A percentile compares a stretch with the other conserved stretches of the same genome.
These are phyloP conservation scores for Acrossocheilus fasciatus DNA, from an alignment of 2,797 vertebrate genomes.

Conservation along the genomic window DNA sequence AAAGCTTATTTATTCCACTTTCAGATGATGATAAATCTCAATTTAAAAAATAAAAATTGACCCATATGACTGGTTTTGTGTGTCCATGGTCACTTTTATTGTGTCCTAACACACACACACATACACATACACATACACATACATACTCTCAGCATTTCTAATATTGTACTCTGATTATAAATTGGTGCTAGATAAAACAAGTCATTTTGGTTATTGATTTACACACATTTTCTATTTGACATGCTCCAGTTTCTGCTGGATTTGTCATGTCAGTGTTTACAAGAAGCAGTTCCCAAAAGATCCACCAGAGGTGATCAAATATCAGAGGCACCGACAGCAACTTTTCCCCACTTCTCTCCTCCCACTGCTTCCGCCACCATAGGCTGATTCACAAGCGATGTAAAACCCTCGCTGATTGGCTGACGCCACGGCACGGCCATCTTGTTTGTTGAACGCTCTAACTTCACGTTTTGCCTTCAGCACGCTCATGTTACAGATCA, in stretches of 20 bases:
- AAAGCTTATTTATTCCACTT: background rate
- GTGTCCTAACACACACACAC: background rate
- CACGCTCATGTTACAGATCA: too few species aligned
- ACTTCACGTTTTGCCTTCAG: constrained; percentile 38
- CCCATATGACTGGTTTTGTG: too few species aligned
- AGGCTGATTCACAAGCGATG: constrained; percentile 68
- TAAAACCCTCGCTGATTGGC: constrained; percentile 80
- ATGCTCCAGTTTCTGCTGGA: background rate
- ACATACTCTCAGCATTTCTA: background rate
- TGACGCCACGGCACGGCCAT: constrained; percentile 78
- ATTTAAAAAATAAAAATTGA: too few species aligned
- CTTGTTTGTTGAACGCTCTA: constrained; percentile 76
- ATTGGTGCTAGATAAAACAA: background rate
- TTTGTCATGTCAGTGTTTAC: background rate
- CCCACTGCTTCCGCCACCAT: constrained; percentile 61
- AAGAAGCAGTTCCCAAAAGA: constrained; percentile 57
- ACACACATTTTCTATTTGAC: background rate
- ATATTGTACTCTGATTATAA: background rate
- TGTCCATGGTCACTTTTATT: background rate
- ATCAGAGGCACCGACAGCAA: constrained; percentile 41
- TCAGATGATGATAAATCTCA: background rate
- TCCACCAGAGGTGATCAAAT: constrained; percentile 70
- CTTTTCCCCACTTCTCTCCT: constrained; percentile 55
- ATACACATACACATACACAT: background rate
- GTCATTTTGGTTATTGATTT: background rate